Evolutionary conservation across 2,888 invertebrate species (phyloP), one percentile per base, ranked within the genome.

Genomic region (Dynastes hyllus): DNA sequence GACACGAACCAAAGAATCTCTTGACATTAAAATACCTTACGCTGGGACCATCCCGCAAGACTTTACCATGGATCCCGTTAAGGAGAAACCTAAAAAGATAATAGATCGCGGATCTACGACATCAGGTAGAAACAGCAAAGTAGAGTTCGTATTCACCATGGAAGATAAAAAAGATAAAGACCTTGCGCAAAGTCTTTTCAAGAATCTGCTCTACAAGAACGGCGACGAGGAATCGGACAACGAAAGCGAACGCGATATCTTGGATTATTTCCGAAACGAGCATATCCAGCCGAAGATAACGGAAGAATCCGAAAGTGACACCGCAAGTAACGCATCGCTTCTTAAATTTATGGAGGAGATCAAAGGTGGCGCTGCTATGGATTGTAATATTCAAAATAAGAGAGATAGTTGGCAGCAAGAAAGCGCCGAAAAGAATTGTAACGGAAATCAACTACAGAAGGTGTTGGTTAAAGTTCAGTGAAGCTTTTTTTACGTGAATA

Each of bases 311-410:
- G 83, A 81, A n/a, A 79, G 80, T 63, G 82, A 83, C 6, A 81
- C 83, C 4, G 84, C 80, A 4, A 88, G 88, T 80, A 86, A 86
- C 77, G 82, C 84, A 29, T 88, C 88, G 22, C 82, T 88, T 66
- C 84, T 85, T 76, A 83, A 86, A 73, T 87, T 86, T 80, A 86
- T 88, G 85, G 85, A 87, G 79, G 86, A 86, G 80, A 80, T 88
- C 66, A 85, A 86, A 80, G 75, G 51, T 50, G 75, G 63, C 9
- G 51, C 67, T n/a, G 53, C 40, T 58, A 32, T 77, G 55, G 66
- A 73, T 3, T 58, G 58, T 32, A 27, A 22, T 45, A 77, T 29
- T 32, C 77, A 55, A 67, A 77, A 53, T 65, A 65, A 63, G 55
- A 65, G 63, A n/a, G 61, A 61, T 32, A 75, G 37, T 58, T 58